These are phyloP conservation scores for Agrochola lota DNA, from an alignment of 2,888 invertebrate genomes.

Conservation along the genomic window DNA sequence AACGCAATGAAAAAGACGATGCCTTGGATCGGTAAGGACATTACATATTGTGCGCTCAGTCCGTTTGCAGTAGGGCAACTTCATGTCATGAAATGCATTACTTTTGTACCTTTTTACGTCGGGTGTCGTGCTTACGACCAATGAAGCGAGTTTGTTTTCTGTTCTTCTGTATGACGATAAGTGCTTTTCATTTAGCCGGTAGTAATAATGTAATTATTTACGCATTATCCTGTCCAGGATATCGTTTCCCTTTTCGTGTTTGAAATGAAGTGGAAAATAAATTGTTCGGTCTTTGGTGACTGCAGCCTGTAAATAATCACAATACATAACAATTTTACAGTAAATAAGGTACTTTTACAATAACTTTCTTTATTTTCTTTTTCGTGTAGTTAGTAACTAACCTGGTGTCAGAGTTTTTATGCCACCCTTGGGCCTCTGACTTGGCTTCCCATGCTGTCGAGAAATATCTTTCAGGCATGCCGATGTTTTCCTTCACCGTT, in stretches of 20 bases:
- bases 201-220: constrained; percentile 49
- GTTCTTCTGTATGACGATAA: constrained; percentile 6
- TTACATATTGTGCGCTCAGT: neutral
- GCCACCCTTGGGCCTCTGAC: too few species aligned
- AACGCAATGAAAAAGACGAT: neutral
- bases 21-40: neutral
- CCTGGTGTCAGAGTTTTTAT: too few species aligned
- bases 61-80: neutral
- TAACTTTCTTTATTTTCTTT: neutral
- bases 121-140: constrained; percentile 33
- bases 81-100: constrained; percentile 22
- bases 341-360: neutral
- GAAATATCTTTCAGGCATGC: too few species aligned
- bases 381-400: too few species aligned
- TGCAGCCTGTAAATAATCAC: neutral
- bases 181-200: constrained; percentile 46
- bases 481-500: too few species aligned
- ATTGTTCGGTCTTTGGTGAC: neutral
- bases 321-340: too few species aligned
- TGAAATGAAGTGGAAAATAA: constrained; percentile 1
- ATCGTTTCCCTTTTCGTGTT: neutral
- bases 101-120: constrained; percentile 2
- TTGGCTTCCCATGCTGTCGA: too few species aligned
- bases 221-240: constrained; percentile 45
- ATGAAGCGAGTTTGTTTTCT: constrained; percentile 41